These are phyloP conservation scores for Oncopeltus fasciatus DNA, from an alignment of 1,140 invertebrate species.

Conservation along the genomic window DNA sequence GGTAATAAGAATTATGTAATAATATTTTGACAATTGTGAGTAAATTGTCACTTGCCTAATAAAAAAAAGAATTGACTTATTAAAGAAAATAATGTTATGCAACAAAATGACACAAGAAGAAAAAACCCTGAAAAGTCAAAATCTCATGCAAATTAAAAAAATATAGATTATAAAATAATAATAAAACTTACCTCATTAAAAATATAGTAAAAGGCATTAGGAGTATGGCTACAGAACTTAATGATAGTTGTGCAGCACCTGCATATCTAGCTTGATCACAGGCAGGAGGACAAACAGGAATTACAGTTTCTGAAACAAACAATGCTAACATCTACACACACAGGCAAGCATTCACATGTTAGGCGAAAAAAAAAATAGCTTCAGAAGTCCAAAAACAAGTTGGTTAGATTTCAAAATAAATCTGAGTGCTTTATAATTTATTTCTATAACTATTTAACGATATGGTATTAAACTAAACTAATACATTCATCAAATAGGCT, in stretches of 20 bases:
- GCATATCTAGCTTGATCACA: conserved; percentile 59
- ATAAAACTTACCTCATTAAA: conserved; percentile 18
- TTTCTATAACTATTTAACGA: no score
- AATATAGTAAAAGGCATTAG: conserved; percentile 29
- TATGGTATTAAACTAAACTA: neutral
- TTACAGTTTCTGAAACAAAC: conserved; percentile 59
- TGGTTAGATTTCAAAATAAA: neutral
- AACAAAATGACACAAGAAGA: no score
- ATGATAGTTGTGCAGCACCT: conserved; percentile 31
- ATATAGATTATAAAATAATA: no score
- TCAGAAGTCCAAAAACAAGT: neutral
- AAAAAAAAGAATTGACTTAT: no score
- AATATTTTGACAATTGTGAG: no score
- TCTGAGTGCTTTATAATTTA: no score
- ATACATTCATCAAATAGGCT: neutral
- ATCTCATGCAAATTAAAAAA: no score
- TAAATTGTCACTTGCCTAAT: no score
- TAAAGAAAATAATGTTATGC: no score
- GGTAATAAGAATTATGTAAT: no score
- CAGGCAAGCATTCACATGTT: neutral
- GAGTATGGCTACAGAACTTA: conserved; percentile 32
- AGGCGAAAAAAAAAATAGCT: neutral
- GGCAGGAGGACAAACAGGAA: conserved; percentile 81
- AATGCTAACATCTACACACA: conserved; percentile 7
- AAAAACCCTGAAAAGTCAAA: no score